Percentiles rank a stretch among this genome's conserved stretches.
Evolutionary conservation across 2,888 invertebrate species (phyloP).

Genomic region (Tetragonula carbonaria): DNA sequence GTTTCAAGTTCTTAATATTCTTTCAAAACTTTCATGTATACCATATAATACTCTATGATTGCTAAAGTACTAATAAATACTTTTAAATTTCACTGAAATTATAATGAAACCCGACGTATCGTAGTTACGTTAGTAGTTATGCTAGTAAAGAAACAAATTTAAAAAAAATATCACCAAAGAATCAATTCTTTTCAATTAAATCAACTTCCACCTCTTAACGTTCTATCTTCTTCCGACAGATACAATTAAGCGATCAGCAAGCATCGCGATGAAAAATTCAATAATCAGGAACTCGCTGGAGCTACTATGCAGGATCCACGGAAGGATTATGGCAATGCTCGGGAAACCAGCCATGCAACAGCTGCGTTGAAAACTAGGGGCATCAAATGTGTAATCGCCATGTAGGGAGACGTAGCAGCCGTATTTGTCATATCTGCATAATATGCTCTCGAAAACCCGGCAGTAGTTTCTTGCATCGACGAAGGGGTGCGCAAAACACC

Average conservation of each 20-base stretch:
- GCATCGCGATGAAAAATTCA: neutral
- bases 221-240: conserved; percentile 32
- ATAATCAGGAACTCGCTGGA: neutral
- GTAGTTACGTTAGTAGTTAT: too few relatives aligned
- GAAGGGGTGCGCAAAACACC: conserved; percentile 25
- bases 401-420: conserved; percentile 30
- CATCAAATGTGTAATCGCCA: conserved; percentile 46
- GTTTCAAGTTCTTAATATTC: too few relatives aligned
- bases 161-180: conserved; percentile 57
- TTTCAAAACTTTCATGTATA: too few relatives aligned
- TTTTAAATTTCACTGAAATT: too few relatives aligned
- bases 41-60: too few relatives aligned
- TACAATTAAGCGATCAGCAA: neutral
- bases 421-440: conserved; percentile 50
- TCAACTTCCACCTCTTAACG: neutral
- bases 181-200: neutral
- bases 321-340: neutral
- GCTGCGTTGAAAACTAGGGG: conserved; percentile 42
- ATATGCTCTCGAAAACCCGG: conserved; percentile 46
- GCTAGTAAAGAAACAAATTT: too few relatives aligned
- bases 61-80: too few relatives aligned
- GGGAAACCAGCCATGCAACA: conserved; percentile 26
- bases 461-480: conserved; percentile 41
- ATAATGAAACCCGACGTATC: conserved; percentile 43
- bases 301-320: neutral